A percentile compares a stretch with the other conserved stretches of the same genome.
These are phyloP conservation scores for Oriolus oriolus DNA, from an alignment of 2,113 vertebrate genomes.

Conservation along the genomic window DNA sequence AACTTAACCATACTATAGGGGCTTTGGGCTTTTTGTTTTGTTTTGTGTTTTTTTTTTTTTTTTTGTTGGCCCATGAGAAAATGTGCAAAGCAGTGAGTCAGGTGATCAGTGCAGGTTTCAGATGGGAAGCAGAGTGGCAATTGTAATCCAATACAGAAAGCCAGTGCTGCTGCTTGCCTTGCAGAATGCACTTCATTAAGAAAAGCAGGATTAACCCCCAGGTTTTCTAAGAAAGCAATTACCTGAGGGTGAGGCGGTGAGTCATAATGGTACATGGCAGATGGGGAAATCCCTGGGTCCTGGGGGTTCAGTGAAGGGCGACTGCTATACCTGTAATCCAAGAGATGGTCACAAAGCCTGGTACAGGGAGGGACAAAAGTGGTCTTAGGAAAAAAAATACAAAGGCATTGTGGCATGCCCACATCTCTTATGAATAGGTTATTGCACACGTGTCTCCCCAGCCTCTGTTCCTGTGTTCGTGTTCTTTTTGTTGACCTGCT, in stretches of 20 bases:
- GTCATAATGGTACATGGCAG: background rate
- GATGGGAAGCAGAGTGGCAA: background rate
- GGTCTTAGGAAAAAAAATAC: background rate
- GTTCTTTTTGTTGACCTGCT: background rate
- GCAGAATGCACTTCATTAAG: accelerated
- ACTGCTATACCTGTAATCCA: accelerated
- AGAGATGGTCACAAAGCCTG: background rate
- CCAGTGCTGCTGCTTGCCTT: background rate
- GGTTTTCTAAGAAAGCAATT: background rate
- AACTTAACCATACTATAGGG: accelerated
- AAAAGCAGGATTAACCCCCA: background rate
- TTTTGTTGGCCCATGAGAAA: background rate
- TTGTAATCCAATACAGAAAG: background rate
- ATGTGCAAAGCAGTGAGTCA: background rate
- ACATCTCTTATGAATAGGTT: background rate
- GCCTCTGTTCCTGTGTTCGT: background rate
- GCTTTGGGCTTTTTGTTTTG: accelerated
- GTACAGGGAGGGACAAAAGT: background rate
- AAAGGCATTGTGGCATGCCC: background rate
- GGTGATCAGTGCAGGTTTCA: background rate
- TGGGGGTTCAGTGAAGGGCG: background rate
- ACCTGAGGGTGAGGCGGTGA: accelerated
- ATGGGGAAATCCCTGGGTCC: background rate
- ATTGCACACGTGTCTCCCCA: background rate
- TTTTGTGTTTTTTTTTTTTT: too few relatives aligned